Percentiles rank a stretch among this genome's conserved stretches.
These are phyloP conservation scores for Pegoplata infirma DNA, from an alignment of 2,888 invertebrate species.

Conservation along the genomic window DNA sequence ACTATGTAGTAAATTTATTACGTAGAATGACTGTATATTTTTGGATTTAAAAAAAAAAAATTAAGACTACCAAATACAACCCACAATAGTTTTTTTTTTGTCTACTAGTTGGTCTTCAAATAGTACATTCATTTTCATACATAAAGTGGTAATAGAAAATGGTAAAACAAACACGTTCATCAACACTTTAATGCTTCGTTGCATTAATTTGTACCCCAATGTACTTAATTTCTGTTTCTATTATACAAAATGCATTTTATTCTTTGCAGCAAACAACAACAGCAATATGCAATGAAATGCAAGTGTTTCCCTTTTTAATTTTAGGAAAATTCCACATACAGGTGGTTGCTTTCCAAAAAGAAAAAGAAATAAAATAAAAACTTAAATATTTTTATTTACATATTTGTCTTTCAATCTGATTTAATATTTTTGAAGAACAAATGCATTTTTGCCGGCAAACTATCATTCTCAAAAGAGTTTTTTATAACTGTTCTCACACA, in stretches of 20 bases:
- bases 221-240: constrained; percentile 26
- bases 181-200: constrained; percentile 62
- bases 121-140: constrained; percentile 17
- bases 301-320: constrained; percentile 4
- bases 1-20: constrained; percentile 29
- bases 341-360: constrained; percentile 6
- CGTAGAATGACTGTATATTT: constrained; percentile 26
- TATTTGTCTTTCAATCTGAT: too few relatives aligned
- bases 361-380: not conserved
- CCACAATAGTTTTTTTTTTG: not conserved
- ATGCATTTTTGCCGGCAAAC: too few relatives aligned
- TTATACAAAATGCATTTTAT: not conserved
- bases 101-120: not conserved
- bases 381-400: too few relatives aligned
- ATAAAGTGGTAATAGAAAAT: constrained; percentile 35
- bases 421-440: too few relatives aligned
- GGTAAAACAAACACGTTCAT: constrained; percentile 59
- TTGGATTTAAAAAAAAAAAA: constrained; percentile 15
- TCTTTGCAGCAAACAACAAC: too few relatives aligned
- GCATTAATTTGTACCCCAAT: constrained; percentile 36
- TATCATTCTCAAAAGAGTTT: too few relatives aligned
- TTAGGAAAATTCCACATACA: constrained; percentile 4
- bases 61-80: not conserved
- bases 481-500: too few relatives aligned
- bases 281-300: not conserved